Evolutionary conservation across 2,888 invertebrate genomes (phyloP), one percentile per base, ranked within the genome.

Genomic region (Meiosimyza decipiens): DNA sequence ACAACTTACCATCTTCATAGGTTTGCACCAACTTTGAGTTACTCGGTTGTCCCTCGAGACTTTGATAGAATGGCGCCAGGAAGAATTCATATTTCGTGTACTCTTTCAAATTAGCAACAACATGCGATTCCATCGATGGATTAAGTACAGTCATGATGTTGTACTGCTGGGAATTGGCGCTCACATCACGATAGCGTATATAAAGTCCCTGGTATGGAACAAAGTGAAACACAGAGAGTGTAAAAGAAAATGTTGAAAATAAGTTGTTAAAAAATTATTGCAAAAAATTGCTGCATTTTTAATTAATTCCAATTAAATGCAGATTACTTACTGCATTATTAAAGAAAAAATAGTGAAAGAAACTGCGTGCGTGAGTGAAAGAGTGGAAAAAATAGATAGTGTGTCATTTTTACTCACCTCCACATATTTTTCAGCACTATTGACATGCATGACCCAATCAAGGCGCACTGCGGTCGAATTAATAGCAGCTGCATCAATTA

Each of bases 31-130:
- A 90, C 85, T 93, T 92, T 52, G 95, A 93, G 88, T 98, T 98
- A 74, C 97, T 97, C 60, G 97, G 97, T 84, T 95, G 94, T 6
- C 98, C 98, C 86, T 98, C 94, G 51, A 95, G 90, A n/a, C 91
- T 92, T 81, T 92, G 92, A 86, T 92, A 94, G 87, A 94, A 96
- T 1, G 96, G 96, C 51, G 94, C 92, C 74, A 96, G 90, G 84
- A 96, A 95, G 83, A 96, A 93, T 86, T 95, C 95, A 85, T 96
- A 96, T 83, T 92, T 92, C 18, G 94, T 93, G 85, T 90, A 95
- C 82, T 95, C 94, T 78, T 91, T 90, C 74, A 96, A 87, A 82
- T 92, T 92, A 2, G 91, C 90, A 49, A 94, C 89, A 3, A 91
- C 90, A 86, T 93, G 92, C 75, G 91, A 91, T 71, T 91, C 91